These are phyloP conservation scores for Lepidothrix coronata DNA, from an alignment of 2,113 vertebrate genomes.

Conservation along the genomic window DNA sequence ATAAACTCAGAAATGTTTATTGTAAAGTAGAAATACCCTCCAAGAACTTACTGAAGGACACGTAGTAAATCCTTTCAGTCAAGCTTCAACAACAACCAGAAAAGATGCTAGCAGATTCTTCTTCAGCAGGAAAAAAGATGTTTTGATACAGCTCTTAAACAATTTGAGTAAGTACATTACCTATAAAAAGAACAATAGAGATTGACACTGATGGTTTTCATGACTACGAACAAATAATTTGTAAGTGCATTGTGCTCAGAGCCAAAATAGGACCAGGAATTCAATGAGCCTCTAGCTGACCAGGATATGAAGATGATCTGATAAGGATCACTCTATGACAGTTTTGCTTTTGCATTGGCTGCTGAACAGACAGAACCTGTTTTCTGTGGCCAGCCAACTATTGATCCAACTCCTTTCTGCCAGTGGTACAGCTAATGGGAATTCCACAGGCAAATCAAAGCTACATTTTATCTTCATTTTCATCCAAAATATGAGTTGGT, in stretches of 20 bases:
- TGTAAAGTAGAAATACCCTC: neutral
- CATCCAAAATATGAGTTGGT: conserved; percentile 76
- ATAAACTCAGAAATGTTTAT: neutral
- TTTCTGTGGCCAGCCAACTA: conserved; percentile 74
- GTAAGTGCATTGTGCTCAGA: conserved; percentile 2
- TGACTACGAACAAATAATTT: conserved; percentile 70
- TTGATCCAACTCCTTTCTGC: conserved; percentile 79
- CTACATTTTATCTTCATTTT: conserved; percentile 78
- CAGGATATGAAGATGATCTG: conserved; percentile 77
- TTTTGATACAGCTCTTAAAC: conserved; percentile 42
- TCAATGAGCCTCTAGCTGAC: conserved; percentile 64
- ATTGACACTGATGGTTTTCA: conserved; percentile 56
- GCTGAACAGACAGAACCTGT: conserved; percentile 78
- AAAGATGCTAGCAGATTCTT: neutral
- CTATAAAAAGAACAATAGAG: conserved; percentile 7
- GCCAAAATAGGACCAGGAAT: conserved; percentile 36
- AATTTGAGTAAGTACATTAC: neutral
- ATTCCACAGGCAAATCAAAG: conserved; percentile 76
- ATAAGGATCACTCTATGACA: conserved; percentile 85
- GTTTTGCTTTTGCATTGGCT: conserved; percentile 81
- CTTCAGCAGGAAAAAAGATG: neutral
- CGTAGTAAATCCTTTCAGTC: neutral
- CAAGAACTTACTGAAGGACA: neutral
- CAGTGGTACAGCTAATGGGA: conserved; percentile 75
- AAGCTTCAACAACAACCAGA: neutral